Evolutionary conservation across 2,888 invertebrate genomes (phyloP).

Genomic region (Tiphia femorata): DNA sequence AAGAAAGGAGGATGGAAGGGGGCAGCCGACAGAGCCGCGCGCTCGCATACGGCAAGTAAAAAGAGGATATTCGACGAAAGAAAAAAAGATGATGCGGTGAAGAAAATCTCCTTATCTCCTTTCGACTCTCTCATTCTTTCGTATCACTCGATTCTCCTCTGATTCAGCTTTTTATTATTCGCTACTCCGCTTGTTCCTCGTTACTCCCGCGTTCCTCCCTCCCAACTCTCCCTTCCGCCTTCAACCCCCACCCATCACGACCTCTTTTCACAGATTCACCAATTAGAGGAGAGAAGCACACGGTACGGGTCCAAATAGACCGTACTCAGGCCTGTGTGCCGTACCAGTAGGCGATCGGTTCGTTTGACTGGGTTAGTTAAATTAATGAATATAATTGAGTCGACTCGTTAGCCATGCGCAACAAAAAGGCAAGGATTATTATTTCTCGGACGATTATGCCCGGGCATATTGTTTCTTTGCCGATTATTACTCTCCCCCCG

Average conservation of each 20-base stretch:
- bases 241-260: constrained; percentile 21
- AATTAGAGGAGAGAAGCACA: constrained; percentile 46
- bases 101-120: constrained; percentile 1
- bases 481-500: constrained; percentile 24
- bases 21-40: constrained; percentile 2
- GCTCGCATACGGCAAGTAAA: neutral
- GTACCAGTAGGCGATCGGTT: constrained; percentile 35
- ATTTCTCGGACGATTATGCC: constrained; percentile 31
- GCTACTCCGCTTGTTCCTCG: constrained; percentile 7
- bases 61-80: neutral
- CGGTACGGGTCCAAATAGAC: constrained; percentile 18
- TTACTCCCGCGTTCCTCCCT: constrained; percentile 45
- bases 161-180: too few species aligned
- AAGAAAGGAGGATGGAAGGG: constrained; percentile 19
- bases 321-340: too few species aligned
- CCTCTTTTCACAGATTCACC: constrained; percentile 31
- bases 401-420: constrained; percentile 57
- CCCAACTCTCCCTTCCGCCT: constrained; percentile 4
- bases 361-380: constrained; percentile 58
- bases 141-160: too few species aligned
- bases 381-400: constrained; percentile 67
- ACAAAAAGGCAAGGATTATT: constrained; percentile 27
- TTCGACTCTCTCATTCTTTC: neutral
- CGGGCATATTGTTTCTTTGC: constrained; percentile 29
- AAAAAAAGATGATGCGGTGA: constrained; percentile 2